Evolutionary conservation across 2,113 vertebrate species (phyloP).

Genomic region (Leucoraja erinaceus): DNA sequence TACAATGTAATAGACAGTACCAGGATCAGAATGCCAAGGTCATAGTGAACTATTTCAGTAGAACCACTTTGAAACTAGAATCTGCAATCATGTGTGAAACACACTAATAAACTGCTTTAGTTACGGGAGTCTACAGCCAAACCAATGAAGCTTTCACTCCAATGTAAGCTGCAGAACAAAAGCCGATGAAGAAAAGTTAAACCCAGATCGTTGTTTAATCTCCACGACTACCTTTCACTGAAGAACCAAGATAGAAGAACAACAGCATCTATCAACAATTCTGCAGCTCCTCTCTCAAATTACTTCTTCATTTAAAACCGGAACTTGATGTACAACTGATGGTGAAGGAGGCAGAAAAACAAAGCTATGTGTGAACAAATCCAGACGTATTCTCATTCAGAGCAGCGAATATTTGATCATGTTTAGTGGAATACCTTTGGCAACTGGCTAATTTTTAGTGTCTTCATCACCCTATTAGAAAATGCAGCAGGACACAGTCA

Average conservation of each 20-base stretch:
- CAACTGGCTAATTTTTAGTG: background rate
- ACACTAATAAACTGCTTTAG: background rate
- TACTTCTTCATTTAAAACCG: background rate
- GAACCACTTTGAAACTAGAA: constrained; percentile 16
- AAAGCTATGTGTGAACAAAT: background rate
- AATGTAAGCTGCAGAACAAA: background rate
- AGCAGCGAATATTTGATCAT: background rate
- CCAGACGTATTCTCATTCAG: too few species aligned
- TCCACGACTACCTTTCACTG: background rate
- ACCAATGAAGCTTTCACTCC: background rate
- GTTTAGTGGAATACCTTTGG: background rate
- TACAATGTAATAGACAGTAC: background rate
- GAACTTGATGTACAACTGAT: background rate
- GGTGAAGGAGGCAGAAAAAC: background rate
- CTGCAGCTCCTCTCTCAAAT: background rate
- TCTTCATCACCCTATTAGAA: background rate
- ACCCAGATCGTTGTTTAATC: background rate
- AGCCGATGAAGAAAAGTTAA: background rate
- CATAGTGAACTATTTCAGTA: background rate
- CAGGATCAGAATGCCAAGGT: constrained; percentile 28
- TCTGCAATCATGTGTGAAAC: constrained; percentile 14
- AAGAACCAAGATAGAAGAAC: background rate
- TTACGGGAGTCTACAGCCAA: background rate
- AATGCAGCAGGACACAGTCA: background rate
- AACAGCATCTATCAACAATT: background rate